Percentiles rank a stretch among this genome's conserved stretches.
Evolutionary conservation across 2,113 vertebrate species (phyloP).

Genomic region (Oplegnathus fasciatus): DNA sequence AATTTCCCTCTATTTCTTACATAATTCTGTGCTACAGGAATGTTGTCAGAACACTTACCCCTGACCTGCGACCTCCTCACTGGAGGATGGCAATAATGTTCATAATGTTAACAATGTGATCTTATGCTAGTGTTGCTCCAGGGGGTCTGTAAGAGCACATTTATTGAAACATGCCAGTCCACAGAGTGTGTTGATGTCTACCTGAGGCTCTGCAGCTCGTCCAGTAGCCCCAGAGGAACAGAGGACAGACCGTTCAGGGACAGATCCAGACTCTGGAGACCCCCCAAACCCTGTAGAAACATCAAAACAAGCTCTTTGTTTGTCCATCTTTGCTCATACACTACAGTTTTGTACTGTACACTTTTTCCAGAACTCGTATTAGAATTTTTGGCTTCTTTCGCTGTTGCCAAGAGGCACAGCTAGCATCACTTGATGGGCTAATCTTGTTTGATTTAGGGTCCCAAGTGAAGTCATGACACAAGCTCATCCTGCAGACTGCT

Average conservation of each 20-base stretch:
- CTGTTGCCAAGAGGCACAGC: neutral
- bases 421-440: neutral
- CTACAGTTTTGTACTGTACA: neutral
- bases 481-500: conserved; percentile 32
- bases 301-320: conserved; percentile 20
- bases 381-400: conserved; percentile 2
- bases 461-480: conserved; percentile 40
- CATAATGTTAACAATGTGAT: neutral
- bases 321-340: neutral
- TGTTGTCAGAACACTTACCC: neutral
- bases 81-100: neutral
- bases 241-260: conserved; percentile 94
- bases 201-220: conserved; percentile 90
- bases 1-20: neutral
- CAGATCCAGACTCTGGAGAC: conserved; percentile 92
- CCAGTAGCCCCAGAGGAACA: conserved; percentile 91
- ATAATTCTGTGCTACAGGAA: neutral
- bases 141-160: neutral
- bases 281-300: conserved; percentile 79
- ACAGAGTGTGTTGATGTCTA: conserved; percentile 32
- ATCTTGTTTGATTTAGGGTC: conserved; percentile 27
- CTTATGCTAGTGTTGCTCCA: neutral
- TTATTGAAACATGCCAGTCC: neutral
- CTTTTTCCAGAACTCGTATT: neutral
- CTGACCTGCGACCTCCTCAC: neutral